Base-by-base conservation (phyloP, 2,113 vertebrate genomes). In the Eira barbara region DNA sequence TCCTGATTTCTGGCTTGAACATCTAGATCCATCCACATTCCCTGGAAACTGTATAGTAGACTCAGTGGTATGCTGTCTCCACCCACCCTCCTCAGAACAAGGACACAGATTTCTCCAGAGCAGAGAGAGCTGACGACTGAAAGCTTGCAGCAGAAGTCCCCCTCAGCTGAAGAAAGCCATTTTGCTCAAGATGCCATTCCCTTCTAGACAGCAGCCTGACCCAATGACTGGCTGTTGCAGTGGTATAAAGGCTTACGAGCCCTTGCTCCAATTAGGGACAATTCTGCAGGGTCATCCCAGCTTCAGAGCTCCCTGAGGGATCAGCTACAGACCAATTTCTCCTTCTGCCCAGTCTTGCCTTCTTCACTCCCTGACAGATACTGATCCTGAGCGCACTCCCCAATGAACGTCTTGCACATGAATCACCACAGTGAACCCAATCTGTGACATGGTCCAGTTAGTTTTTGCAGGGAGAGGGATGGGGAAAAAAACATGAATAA, bases 221-320 rank as follows among this genome's bases (percentile, higher is more conserved):
- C 10, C 42, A 23, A 7, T 3, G 55, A 63, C 65, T 18, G 18
- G 10, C 2, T 14, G 10, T 42, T 2, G 1, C 10, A 14, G 10
- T 23, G 63, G 5, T 18, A n/a, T 8, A 45, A 92, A 52, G 76
- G 11, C 47, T 12, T 7, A 36, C 34, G 20, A 59, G 52, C 52
- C 52, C 8, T 34, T 3, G 2, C 27, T 39, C 27, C 59, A 63
- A 55, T 73, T 20, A 47, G 31, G 23, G 29, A 15, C 29, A 20
- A 71, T 31, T 36, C 39, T 36, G 18, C 23, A 69, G 49, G 61
- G 74, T 69, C 63, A 81, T 47, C 17, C 18, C 11, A 42, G 34
- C 63, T n/a, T 94, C 47, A 36, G 15, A n/a, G 17, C 36, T 59
- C 36, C 49, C 47, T 61, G 52, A 57, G 18, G 18, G 52, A 45